phyloP scores from a whole-genome alignment of 2,113 vertebrate genomes.

The Sus scrofa region DNA sequence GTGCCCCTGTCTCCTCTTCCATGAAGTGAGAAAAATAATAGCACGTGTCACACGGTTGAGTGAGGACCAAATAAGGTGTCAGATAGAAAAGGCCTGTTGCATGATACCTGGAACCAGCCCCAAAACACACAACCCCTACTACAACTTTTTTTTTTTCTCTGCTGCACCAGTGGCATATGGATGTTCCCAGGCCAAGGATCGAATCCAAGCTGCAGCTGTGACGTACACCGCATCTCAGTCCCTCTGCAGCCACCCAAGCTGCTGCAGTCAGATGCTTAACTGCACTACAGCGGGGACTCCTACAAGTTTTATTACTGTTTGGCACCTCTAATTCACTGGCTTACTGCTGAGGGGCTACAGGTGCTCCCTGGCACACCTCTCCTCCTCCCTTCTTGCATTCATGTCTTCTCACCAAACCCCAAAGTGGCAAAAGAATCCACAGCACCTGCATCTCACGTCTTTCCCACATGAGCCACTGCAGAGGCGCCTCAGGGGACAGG shows the following conservation, averaged over 20 bases:
- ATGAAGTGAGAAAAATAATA: not conserved
- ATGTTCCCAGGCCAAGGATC: no score
- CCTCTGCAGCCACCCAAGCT: no score
- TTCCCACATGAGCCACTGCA: fast-evolving
- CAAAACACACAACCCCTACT: fast-evolving
- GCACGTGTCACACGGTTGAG: no score
- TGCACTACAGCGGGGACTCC: no score
- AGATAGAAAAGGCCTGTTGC: not conserved
- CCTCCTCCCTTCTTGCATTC: not conserved
- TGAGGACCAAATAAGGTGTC: not conserved
- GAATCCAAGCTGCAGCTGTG: no score
- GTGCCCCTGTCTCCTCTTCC: not conserved
- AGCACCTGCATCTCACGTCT: not conserved
- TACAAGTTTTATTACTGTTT: no score
- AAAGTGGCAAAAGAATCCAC: not conserved
- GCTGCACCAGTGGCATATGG: no score
- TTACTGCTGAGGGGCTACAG: not conserved
- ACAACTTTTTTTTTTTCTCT: not conserved
- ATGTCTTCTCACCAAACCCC: not conserved
- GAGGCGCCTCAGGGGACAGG: not conserved
- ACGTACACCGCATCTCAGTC: no score
- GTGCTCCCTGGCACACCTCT: not conserved
- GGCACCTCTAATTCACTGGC: not conserved
- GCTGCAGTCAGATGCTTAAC: no score
- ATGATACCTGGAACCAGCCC: not conserved